Base-by-base conservation (phyloP, 1,140 invertebrate genomes). In the Leucophenga varia region DNA sequence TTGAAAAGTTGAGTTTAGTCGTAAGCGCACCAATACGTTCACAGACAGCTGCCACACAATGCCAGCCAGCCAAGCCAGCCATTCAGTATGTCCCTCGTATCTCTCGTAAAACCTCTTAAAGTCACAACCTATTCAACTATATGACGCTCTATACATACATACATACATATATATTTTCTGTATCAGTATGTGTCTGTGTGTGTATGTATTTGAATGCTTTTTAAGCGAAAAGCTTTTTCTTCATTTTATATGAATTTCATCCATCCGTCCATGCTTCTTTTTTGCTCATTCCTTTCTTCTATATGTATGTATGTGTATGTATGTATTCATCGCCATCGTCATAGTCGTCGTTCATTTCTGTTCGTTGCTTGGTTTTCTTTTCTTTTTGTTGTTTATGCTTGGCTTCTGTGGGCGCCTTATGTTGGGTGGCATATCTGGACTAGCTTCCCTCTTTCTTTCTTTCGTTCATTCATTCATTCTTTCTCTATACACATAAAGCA, bases 41-140 rank as follows among this genome's bases (percentile, higher is more conserved):
- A 61, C 57, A 68, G 60, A 55, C 64, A 68, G 64, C 64, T 68
- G 64, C 52, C 64, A 55, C 63, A 68, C 61, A 49, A 18, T 13
- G n/a, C 14, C 12, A 21, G 37, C 40, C 37, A 63, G 40, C 45
- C 46, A 44, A n/a, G n/a, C n/a, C n/a, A n/a, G n/a, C n/a, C n/a
- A n/a, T n/a, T n/a, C n/a, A n/a, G n/a, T n/a, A n/a, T n/a, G n/a
- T n/a, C n/a, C n/a, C n/a, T n/a, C n/a, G n/a, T n/a, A n/a, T n/a
- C n/a, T n/a, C n/a, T n/a, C n/a, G n/a, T n/a, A n/a, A n/a, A n/a
- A n/a, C n/a, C n/a, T n/a, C n/a, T n/a, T n/a, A n/a, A n/a, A n/a
- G n/a, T n/a, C n/a, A n/a, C n/a, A n/a, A n/a, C n/a, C n/a, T n/a
- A n/a, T n/a, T n/a, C n/a, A n/a, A n/a, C n/a, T n/a, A n/a, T n/a